Conservation (phyloP, 92 coral and sea anemone genomes). For the Diadumene lineata region DNA sequence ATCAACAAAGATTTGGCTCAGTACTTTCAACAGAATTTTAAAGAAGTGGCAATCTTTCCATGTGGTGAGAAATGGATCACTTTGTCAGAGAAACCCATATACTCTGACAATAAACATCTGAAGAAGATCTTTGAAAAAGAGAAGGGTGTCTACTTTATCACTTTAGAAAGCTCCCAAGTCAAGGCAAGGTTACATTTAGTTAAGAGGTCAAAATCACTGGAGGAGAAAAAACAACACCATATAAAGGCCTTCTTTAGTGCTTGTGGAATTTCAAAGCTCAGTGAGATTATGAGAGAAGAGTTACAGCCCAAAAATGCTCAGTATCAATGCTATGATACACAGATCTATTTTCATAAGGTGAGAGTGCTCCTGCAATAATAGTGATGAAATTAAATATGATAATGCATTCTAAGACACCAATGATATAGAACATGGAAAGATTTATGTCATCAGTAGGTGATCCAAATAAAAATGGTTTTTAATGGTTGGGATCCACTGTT, state of each 20-base stretch:
- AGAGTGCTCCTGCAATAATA: not conserved
- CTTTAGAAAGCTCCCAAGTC: constrained; percentile 35
- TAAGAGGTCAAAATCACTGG: constrained; percentile 1
- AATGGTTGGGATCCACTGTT: too few relatives aligned
- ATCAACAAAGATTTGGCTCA: constrained; percentile 18
- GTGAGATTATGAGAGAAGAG: constrained; percentile 55
- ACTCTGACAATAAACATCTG: constrained; percentile 66
- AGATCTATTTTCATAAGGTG: constrained; percentile 55
- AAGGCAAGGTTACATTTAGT: constrained; percentile 9
- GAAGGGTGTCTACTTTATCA: constrained; percentile 68
- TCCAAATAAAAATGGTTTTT: too few relatives aligned
- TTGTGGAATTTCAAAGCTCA: constrained; percentile 64
- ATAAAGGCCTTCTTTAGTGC: constrained; percentile 47
- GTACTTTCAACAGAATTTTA: constrained; percentile 45
- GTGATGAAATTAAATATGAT: not conserved
- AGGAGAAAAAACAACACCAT: constrained; percentile 20
- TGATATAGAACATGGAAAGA: too few relatives aligned
- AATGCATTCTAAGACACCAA: too few relatives aligned
- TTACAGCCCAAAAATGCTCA: constrained; percentile 46
- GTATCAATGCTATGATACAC: constrained; percentile 55
- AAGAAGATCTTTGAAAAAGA: constrained; percentile 64
- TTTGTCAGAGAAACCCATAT: constrained; percentile 68
- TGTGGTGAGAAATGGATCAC: constrained; percentile 72
- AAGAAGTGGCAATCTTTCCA: constrained; percentile 67
- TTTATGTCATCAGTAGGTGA: too few relatives aligned